Percentiles rank a stretch among this genome's conserved stretches.
Conservation (phyloP, 2,113 vertebrate species). For the Chionomys nivalis region DNA sequence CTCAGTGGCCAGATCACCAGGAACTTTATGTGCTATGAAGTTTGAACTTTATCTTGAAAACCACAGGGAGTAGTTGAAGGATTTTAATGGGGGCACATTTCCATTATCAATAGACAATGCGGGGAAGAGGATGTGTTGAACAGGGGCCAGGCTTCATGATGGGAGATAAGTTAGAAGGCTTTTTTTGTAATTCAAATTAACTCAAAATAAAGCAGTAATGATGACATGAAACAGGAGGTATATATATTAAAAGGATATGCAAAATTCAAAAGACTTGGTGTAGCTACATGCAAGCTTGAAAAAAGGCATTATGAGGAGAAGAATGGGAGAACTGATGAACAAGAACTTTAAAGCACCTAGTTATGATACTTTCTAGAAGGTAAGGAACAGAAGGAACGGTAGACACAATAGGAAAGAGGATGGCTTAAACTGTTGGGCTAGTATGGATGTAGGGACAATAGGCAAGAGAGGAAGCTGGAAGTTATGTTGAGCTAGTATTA, state of each 20-base stretch:
- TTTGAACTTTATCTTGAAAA: slow-evolving; percentile 77
- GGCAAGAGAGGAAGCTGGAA: not conserved
- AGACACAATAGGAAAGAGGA: too few species aligned
- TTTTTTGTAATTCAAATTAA: slow-evolving; percentile 8
- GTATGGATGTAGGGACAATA: not conserved
- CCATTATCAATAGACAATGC: not conserved
- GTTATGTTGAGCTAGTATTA: not conserved
- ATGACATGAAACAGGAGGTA: not conserved
- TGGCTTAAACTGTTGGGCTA: not conserved
- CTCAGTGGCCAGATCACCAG: not conserved
- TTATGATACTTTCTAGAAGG: not conserved
- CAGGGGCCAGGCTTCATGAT: slow-evolving; percentile 2
- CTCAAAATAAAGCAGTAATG: slow-evolving; percentile 37
- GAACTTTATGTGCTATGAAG: slow-evolving; percentile 62
- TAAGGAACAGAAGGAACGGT: not conserved
- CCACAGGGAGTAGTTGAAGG: slow-evolving; percentile 56
- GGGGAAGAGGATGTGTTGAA: slow-evolving; percentile 32
- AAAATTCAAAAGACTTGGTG: not conserved
- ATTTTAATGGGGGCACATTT: slow-evolving; percentile 66
- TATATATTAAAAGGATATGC: slow-evolving; percentile 13
- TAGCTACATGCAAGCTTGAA: not conserved
- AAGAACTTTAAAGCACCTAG: not conserved
- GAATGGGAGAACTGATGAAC: not conserved
- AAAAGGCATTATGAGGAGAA: not conserved
- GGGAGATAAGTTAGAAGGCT: slow-evolving; percentile 40